Evolutionary conservation across 2,797 vertebrate genomes (phyloP), one percentile per base, ranked within the genome.

Genomic region (Tragelaphus eurycerus): DNA sequence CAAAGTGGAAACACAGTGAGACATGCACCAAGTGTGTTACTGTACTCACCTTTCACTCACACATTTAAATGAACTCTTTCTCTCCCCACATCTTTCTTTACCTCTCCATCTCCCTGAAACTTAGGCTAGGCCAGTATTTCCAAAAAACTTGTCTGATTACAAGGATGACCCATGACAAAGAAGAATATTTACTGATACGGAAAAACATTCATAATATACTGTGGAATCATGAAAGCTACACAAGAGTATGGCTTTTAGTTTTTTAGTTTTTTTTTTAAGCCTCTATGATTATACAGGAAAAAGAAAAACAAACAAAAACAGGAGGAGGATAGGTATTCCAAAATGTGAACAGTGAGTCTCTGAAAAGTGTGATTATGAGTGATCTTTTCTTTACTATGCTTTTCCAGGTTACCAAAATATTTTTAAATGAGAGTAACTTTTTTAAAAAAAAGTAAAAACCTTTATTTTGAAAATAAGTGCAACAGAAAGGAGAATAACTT

Each of bases 1-100:
- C 64, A 29, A 62, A 86, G 55, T 60, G 7, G 14, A 34, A 50
- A 81, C 48, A 78, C 23, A 50, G 67, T 57, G 14, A 86, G 55
- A 64, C 62, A 5, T 7, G 1, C 62, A 48, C 88, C 64, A 74
- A 48, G 38, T 21, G 16, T n/a, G 29, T n/a, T 79, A n/a, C 93
- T 87, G 27, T 97, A 90, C 96, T 97, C 96, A 96, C 95, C 67
- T 90, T 79, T 84, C 85, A 88, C 90, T 97, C 50, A 86, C 48
- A 90, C 15, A 86, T 50, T 82, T 90, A 84, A 92, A 93, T 16
- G 11, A 95, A 78, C 86, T 93, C 57, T 86, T 82, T 71, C 54
- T 91, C 76, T 64, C 48, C 54, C 29, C 59, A 57, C 38, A 19
- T 19, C 84, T 76, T 60, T 84, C 81, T 95, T 92, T 59, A 43